Base-by-base conservation (phyloP, 2,888 invertebrate species). In the Glyphotaelius pellucidus region DNA sequence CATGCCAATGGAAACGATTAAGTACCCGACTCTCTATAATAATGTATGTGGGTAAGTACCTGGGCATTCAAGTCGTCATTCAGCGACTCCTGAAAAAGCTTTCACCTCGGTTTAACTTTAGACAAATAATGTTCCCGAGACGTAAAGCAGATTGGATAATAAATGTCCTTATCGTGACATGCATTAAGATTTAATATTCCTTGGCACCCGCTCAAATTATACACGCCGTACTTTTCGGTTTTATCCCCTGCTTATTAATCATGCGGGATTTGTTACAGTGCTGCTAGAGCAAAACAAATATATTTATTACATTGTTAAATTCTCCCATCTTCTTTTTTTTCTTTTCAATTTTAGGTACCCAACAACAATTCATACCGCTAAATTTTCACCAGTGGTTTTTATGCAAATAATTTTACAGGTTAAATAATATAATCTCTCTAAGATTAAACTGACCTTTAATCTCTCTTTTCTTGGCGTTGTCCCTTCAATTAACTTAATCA, bases 141-240 rank as follows among this genome's bases (percentile, higher is more conserved):
- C 91, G 92, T 90, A 89, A 92, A 91, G 84, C 93, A 93, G 93
- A 92, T 88, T 87, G 91, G 84, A 92, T 90, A 92, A 93, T 93
- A 92, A 93, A 93, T 92, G 93, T 92, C 93, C 92, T 93, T 93
- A 93, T 93, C 93, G 91, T 89, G 93, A 93, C 92, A 91, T 84
- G 93, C 92, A 92, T 92, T 93, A 92, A 91, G 83, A 90, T 92
- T 93, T 93, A 90, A 93, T 92, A 92, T 88, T 81, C 47, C 81
- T 90, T 93, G 93, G 93, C 93, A 79, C 42, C 9, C 30, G 79
- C 67, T 91, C 93, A 93, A 92, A 90, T 91, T 80, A 79, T 31
- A 87, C 87, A 42, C 19, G 79, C 91, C n/a, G 79, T 42, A 47
- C 25, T 80, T 90, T 83, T 89, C 90, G 89, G 84, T 91, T 85